Evolutionary conservation across 2,888 invertebrate species (phyloP).

Genomic region (Neoscelio sp.): DNA sequence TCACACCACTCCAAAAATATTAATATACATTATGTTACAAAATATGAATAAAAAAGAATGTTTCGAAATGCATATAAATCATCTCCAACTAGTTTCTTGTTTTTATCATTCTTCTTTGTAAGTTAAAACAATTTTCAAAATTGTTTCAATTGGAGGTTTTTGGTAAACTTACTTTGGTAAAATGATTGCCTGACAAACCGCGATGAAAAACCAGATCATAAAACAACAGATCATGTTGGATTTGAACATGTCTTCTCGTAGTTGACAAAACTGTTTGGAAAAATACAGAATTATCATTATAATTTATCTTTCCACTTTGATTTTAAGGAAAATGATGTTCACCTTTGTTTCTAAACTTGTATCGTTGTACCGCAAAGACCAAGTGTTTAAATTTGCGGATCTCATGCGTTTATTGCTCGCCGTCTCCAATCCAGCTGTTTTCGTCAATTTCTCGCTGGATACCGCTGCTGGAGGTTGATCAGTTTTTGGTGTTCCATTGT

Average conservation of each 20-base stretch:
- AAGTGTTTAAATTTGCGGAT: slow-evolving; percentile 92
- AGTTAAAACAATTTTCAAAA: no score
- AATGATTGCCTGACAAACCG: slow-evolving; percentile 90
- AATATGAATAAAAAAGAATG: no score
- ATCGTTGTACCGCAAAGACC: slow-evolving; percentile 95
- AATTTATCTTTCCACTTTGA: neutral
- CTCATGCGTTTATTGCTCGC: slow-evolving; percentile 95
- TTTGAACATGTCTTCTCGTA: slow-evolving; percentile 96
- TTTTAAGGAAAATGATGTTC: slow-evolving; percentile 43
- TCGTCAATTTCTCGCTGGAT: slow-evolving; percentile 72
- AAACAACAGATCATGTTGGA: slow-evolving; percentile 97
- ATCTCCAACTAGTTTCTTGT: no score
- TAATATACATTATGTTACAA: no score
- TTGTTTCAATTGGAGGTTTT: no score
- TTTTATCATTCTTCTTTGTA: no score
- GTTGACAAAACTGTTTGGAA: slow-evolving; percentile 87
- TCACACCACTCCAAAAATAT: no score
- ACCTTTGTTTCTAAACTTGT: slow-evolving; percentile 91
- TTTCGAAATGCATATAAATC: no score
- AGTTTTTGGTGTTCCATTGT: slow-evolving; percentile 76
- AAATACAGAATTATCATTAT: no score
- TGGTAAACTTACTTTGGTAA: slow-evolving; percentile 87
- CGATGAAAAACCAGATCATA: slow-evolving; percentile 95
- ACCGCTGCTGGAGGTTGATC: slow-evolving; percentile 72
- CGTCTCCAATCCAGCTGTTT: slow-evolving; percentile 91